Evolutionary conservation across 2,797 vertebrate genomes (phyloP), one percentile per base, ranked within the genome.

Genomic region (Mormyrus hasselquistii): DNA sequence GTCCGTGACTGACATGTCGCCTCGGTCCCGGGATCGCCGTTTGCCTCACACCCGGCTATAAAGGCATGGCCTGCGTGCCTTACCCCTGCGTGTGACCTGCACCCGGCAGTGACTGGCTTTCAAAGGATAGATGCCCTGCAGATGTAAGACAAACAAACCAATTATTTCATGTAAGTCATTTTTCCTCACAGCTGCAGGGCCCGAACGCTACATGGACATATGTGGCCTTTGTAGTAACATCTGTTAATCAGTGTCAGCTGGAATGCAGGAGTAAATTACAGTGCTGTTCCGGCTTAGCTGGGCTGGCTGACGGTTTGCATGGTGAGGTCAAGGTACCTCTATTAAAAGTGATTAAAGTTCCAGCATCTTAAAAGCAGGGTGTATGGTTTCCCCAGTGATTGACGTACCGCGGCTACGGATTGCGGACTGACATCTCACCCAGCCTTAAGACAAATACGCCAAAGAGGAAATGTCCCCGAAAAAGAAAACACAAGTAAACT

Each of bases 201-300:
- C 85, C 89, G 91, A 91, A 82, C 92, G 19, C 41, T 93, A 92
- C 94, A 88, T 49, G 89, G 52, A 91, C 94, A n/a, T 92, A 86
- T 92, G 73, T 92, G 93, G 93, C 92, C 91, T 94, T 94, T 94
- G 94, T 92, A 95, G 93, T 91, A 92, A 93, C 92, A 95, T 96
- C 95, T 93, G 94, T 93, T 91, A 92, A 83, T 59, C 59, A 92
- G 29, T 93, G 93, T 92, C 94, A 96, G 94, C 92, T 95, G 93
- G 91, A 92, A 92, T 91, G 91, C 94, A 91, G 91, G 89, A 92
- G 91, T 90, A 94, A 95, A 93, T 94, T 94, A 93, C 91, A 92
- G 92, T 92, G 73, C 91, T 10, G 47, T 84, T 94, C 93, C 91
- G 34, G 90, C 91, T 16, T 19, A 89, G 90, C 90, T 92, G 91